Conservation (phyloP, 2,888 invertebrate genomes). For the Cylindroiulus punctatus region DNA sequence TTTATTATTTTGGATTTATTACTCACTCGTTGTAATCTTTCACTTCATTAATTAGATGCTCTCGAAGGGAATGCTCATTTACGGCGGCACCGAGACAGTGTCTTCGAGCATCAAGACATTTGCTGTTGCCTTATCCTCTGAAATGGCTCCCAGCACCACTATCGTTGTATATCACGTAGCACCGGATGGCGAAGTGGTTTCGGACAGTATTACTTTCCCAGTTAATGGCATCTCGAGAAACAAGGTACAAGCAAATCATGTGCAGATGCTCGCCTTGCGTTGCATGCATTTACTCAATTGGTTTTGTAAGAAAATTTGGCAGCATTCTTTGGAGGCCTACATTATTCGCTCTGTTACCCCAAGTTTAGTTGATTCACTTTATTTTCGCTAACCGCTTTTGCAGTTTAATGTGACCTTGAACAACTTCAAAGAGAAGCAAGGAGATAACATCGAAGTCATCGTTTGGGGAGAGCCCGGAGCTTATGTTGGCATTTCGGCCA, state of each 20-base stretch:
- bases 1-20: not conserved
- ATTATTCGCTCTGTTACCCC: no score
- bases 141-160: constrained; percentile 85
- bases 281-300: no score
- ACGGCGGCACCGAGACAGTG: constrained; percentile 87
- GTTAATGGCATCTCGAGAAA: constrained; percentile 94
- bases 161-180: constrained; percentile 88
- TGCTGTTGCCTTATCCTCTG: constrained; percentile 67
- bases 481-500: constrained; percentile 89
- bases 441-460: constrained; percentile 91
- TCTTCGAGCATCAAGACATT: constrained; percentile 70
- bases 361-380: no score
- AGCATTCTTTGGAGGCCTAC: no score
- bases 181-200: constrained; percentile 82
- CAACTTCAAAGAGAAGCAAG: constrained; percentile 91
- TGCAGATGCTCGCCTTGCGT: not conserved
- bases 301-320: no score
- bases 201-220: constrained; percentile 94
- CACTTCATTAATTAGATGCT: constrained; percentile 70
- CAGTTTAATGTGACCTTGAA: constrained; percentile 73
- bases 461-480: constrained; percentile 94
- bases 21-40: constrained; percentile 13
- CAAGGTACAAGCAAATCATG: constrained; percentile 71
- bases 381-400: constrained; percentile 44
- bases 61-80: constrained; percentile 89